A percentile compares a stretch with the other conserved stretches of the same genome.
Conservation (phyloP, 2,888 invertebrate species). For the Saturnia japonica region DNA sequence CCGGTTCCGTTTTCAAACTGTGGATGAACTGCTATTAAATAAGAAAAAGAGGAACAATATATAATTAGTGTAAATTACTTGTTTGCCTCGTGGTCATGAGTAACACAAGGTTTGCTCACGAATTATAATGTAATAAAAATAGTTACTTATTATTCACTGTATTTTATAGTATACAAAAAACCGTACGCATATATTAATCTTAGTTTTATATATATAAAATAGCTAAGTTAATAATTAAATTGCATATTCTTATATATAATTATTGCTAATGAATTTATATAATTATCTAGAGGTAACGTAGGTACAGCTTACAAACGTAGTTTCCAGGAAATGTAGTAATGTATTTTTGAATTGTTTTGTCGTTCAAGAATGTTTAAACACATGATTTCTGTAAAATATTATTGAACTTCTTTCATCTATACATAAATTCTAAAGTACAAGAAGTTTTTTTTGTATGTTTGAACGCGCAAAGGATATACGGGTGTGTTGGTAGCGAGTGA, state of each 20-base stretch:
- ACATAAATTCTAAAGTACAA: too few relatives aligned
- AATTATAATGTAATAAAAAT: background rate
- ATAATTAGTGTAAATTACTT: background rate
- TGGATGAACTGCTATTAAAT: too few relatives aligned
- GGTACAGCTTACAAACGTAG: background rate
- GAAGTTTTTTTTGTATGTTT: too few relatives aligned
- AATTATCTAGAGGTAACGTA: background rate
- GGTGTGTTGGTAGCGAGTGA: too few relatives aligned
- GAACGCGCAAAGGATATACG: too few relatives aligned
- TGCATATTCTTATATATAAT: background rate
- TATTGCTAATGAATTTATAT: background rate
- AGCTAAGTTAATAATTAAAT: background rate
- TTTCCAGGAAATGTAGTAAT: background rate
- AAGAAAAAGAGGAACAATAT: background rate
- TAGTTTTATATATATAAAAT: background rate
- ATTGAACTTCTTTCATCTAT: background rate
- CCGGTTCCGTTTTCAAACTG: too few relatives aligned
- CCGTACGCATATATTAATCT: background rate
- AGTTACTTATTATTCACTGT: background rate
- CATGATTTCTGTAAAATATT: background rate
- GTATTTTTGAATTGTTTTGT: too few relatives aligned
- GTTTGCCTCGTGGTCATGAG: background rate
- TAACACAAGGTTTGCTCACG: background rate
- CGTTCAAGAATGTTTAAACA: background rate
- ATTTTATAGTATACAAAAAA: background rate